phyloP scores from a whole-genome alignment of 2,113 vertebrate species.

The Heptranchias perlo region DNA sequence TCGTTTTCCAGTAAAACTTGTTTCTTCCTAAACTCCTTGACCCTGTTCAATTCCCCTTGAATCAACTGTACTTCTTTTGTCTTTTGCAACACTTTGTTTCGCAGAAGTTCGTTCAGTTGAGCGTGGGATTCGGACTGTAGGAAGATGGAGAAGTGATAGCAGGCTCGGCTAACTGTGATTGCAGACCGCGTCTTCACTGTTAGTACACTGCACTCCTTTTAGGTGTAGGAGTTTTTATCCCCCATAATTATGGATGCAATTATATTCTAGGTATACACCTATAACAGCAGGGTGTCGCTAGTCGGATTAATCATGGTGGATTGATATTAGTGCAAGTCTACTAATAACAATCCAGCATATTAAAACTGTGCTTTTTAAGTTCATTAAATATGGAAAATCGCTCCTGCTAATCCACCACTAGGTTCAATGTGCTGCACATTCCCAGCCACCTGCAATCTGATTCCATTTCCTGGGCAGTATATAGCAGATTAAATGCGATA shows the following conservation, averaged over 20 bases:
- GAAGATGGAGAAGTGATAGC: not conserved
- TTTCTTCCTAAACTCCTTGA: slow-evolving; percentile 65
- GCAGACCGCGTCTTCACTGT: not conserved
- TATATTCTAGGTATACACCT: not conserved
- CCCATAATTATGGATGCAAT: not conserved
- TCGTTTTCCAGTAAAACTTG: slow-evolving; percentile 73
- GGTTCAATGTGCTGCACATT: too few species aligned
- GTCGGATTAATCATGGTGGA: not conserved
- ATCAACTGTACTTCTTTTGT: slow-evolving; percentile 65
- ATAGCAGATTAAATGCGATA: too few species aligned
- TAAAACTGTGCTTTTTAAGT: not conserved
- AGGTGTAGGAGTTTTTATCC: not conserved
- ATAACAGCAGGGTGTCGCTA: not conserved
- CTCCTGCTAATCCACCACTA: not conserved
- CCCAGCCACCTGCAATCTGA: not conserved
- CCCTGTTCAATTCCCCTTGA: slow-evolving; percentile 64
- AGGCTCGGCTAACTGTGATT: not conserved
- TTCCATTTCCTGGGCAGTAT: not conserved
- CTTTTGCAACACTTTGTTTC: slow-evolving; percentile 62
- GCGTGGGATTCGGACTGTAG: slow-evolving; percentile 57
- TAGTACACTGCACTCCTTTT: not conserved
- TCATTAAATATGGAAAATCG: not conserved
- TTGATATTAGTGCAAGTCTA: not conserved
- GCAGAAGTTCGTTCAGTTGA: slow-evolving; percentile 58
- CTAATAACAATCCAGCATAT: too few species aligned